These are phyloP conservation scores for Babylonia areolata DNA, from an alignment of 1,140 invertebrate genomes.

Conservation along the genomic window DNA sequence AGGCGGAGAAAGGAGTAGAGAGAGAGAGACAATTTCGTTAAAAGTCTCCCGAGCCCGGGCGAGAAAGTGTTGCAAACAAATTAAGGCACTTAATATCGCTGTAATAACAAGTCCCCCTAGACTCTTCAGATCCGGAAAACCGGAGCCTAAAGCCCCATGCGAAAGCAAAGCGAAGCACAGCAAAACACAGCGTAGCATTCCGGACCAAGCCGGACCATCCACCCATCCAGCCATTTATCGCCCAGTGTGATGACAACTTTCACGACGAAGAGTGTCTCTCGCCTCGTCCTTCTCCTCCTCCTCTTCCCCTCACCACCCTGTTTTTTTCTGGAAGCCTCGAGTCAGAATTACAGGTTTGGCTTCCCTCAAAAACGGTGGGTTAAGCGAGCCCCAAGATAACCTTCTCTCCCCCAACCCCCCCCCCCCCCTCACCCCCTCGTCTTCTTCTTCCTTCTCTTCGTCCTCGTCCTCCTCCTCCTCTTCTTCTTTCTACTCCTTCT, in stretches of 20 bases:
- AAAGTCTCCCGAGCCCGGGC: slow-evolving; percentile 38
- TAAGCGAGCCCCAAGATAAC: slow-evolving; percentile 30
- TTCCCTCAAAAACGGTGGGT: not conserved
- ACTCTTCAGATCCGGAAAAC: not conserved
- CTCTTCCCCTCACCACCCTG: not conserved
- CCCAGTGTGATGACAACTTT: not conserved
- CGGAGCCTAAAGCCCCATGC: no score
- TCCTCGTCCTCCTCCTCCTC: not conserved
- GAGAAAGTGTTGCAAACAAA: slow-evolving; percentile 42
- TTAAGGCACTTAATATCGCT: slow-evolving; percentile 41
- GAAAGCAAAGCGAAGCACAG: not conserved
- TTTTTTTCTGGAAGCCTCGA: not conserved
- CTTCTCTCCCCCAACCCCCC: not conserved
- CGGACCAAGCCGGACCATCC: no score
- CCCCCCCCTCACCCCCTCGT: no score
- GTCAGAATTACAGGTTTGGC: not conserved
- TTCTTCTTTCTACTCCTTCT: not conserved
- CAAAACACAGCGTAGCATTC: not conserved
- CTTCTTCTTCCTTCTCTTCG: not conserved
- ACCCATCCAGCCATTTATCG: not conserved
- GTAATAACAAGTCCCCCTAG: slow-evolving; percentile 39
- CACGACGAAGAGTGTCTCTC: no score
- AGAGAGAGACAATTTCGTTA: slow-evolving; percentile 41
- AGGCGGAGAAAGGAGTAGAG: no score
- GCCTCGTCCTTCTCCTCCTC: no score